phyloP scores from a whole-genome alignment of 2,113 vertebrate species.

The Rattus norvegicus region DNA sequence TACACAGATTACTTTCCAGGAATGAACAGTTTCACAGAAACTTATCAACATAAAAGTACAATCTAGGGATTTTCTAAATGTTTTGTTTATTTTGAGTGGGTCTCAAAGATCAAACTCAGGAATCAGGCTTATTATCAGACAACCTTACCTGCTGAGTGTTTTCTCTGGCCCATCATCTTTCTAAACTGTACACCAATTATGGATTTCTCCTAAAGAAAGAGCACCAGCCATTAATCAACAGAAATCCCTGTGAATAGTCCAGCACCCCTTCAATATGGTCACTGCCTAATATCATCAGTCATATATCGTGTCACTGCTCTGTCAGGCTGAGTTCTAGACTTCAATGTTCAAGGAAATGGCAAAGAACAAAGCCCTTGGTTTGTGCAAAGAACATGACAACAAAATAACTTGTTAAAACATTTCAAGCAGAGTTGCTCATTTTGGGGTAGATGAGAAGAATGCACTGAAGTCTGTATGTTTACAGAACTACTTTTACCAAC shows the following conservation, averaged over 20 bases:
- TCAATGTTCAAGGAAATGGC: not conserved
- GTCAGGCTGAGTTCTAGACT: not conserved
- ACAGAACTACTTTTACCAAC: not conserved
- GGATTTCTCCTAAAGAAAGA: not conserved
- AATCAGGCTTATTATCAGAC: not conserved
- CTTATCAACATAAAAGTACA: not conserved
- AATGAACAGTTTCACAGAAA: not conserved
- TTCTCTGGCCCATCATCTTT: not conserved
- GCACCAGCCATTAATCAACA: not conserved
- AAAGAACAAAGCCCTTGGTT: not conserved
- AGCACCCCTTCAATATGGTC: not conserved
- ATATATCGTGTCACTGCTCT: not conserved
- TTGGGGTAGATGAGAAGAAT: not conserved
- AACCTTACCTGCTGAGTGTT: not conserved
- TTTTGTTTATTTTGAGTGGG: not conserved
- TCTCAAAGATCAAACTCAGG: not conserved
- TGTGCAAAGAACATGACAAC: not conserved
- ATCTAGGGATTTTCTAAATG: not conserved
- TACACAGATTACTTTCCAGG: not conserved
- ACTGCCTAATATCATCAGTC: not conserved
- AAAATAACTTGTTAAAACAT: constrained; percentile 32
- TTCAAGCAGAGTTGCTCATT: not conserved
- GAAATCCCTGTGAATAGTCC: not conserved
- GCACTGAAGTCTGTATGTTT: not conserved
- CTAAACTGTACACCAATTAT: not conserved